These are phyloP conservation scores for Gadus macrocephalus DNA, from an alignment of 2,113 vertebrate species.

Conservation along the genomic window DNA sequence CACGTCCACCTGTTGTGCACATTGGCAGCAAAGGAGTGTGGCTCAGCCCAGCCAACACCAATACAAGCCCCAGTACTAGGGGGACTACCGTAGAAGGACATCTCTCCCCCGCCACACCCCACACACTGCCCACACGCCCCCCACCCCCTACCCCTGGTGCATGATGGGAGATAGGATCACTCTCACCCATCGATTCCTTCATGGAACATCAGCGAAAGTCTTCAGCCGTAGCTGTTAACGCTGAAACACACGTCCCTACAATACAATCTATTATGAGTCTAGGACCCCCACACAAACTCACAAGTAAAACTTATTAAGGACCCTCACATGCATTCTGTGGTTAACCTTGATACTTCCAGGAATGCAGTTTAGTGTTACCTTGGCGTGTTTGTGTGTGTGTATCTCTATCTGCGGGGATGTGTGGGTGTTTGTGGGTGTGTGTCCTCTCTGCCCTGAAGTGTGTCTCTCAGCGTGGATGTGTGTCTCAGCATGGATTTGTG, in stretches of 20 bases:
- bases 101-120: conserved; percentile 45
- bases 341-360: conserved; percentile 15
- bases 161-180: too few relatives aligned
- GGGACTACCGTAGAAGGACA: conserved; percentile 73
- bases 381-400: conserved; percentile 7
- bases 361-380: background rate
- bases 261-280: too few relatives aligned
- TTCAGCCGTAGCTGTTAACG: background rate
- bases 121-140: conserved; percentile 40
- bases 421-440: background rate
- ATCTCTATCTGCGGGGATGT: too few relatives aligned
- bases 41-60: conserved; percentile 51
- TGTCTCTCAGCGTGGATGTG: background rate
- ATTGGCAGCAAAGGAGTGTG: conserved; percentile 30
- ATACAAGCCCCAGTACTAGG: conserved; percentile 40
- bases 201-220: too few relatives aligned
- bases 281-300: background rate
- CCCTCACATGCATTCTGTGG: background rate
- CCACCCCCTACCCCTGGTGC: conserved; percentile 11
- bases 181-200: too few relatives aligned
- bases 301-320: conserved; percentile 2
- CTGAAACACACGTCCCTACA: too few relatives aligned
- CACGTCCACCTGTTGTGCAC: conserved; percentile 69
- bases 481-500: conserved; percentile 5
- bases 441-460: background rate